Evolutionary conservation across 1,140 invertebrate species (phyloP), one percentile per base, ranked within the genome.

Genomic region (Spodoptera litura): DNA sequence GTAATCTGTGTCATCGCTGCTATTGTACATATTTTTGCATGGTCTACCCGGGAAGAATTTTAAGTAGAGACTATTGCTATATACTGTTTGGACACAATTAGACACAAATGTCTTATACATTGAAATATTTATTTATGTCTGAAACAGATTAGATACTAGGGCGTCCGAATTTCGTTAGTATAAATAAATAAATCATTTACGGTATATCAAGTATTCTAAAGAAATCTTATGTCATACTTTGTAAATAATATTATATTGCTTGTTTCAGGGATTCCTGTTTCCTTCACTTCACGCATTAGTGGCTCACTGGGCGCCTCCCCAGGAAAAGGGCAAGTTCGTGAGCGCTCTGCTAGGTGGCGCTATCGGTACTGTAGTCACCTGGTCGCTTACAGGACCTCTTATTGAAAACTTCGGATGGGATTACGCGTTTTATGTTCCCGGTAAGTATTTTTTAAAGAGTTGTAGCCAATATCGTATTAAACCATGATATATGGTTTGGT

Each of bases 281-380:
- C 97, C 97, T 4, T 95, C 96, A 10, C 90, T 97, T 20, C 97
- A 97, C 83, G 96, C 95, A n/a, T 94, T 97, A 79, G 96, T 97
- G 31, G 96, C 97, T 0, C 96, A 96, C 83, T 97, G 97, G 97
- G 96, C 96, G 0, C 97, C 97, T 8, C 97, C 97, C 1, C 95
- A 95, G 15, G 97, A 97, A 86, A 97, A 97, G 88, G 97, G 97
- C 27, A 97, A 96, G 88, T 97, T 97, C 84, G 95, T 97, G 1
- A 96, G 96, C 86, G 95, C 96, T 0, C 94, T 97, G 80, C 93
- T 97, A 93, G 97, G 97, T 9, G 97, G 97, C 4, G 96, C 97
- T 0, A 96, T 98, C 27, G 97, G 97, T 27, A 97, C 97, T 0
- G 96, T 97, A 0, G 95, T 98, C 15, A 97, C 97, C 1, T 97